Base-by-base conservation (phyloP, 2,113 vertebrate species). In the Tyto alba region DNA sequence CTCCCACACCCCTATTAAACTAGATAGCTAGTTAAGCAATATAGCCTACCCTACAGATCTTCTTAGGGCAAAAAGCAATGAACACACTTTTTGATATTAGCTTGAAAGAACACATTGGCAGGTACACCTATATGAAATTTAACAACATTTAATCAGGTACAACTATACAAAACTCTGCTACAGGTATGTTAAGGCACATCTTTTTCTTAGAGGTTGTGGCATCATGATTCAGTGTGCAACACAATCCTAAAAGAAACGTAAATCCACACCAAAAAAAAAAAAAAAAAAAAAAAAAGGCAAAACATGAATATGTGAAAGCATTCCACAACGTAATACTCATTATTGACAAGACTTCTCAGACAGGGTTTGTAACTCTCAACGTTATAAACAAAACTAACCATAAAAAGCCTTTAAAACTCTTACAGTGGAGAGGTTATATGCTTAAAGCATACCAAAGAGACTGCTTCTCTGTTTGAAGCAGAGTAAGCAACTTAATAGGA, bases 61-160 rank as follows among this genome's bases (percentile, higher is more conserved):
- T 55, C 62, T 30, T 32, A 47, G 2, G 72, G 17, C 3, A 89
- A 7, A 66, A 53, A 72, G 26, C 6, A 59, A 22, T 4, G 3
- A 29, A 83, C 11, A 18, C 2, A 3, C 23, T 11, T 41, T 74
- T 62, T 22, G 1, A 48, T 74, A 60, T 43, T 20, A 55, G 32
- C 7, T 47, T 52, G 18, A 5, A 45, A 25, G 0, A 85, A 25
- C 0, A 0, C 8, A 19, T 4, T 63, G 32, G 20, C 32, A 90
- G 26, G 32, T 32, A 43, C 12, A 62, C 1, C 7, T 40, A 3
- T 22, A 40, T 3, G 5, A 77, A 89, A n/a, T 40, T 23, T 20
- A 60, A 69, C 29, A 14, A 34, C 21, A 47, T 47, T 40, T 59
- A 11, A 62, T 32, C 23, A 55, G 15, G 38, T 53, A 30, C 10